Evolutionary conservation across 2,113 vertebrate genomes (phyloP), one percentile per base, ranked within the genome.

Genomic region (Etheostoma spectabile): DNA sequence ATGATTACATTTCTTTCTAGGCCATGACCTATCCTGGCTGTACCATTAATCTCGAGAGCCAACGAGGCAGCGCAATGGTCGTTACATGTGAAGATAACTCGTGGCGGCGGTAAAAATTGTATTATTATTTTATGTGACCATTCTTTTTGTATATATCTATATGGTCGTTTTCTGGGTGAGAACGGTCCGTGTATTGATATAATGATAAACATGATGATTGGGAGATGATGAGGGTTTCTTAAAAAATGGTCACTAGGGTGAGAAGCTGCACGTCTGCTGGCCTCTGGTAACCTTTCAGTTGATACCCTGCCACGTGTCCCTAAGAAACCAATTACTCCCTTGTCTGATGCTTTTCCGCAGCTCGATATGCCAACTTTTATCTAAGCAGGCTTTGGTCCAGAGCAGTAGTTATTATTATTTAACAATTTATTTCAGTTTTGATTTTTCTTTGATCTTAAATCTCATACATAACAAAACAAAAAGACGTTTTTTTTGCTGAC

Each of bases 321-420:
- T 86, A 74, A 90, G 94, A 94, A 95, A 95, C 92, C 94, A 95
- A 95, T 95, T 95, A 95, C 88, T 86, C 83, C 89, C 79, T 66
- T 82, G 85, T 90, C 89, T 91, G 84, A 89, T 77, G 85, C 75
- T 66, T 84, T 77, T 83, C 88, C 56, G 16, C 77, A 81, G 88
- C 67, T 79, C 65, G 1, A 90, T 91, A 88, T 90, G 88, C 81
- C 85, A 91, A 88, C 90, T 94, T 89, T 92, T 83, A 93, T 93
- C 82, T 74, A 59, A 80, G 80, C 74, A 62, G 0, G 63, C 82
- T 89, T 85, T 88, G 85, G 89, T 89, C 69, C 74, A 35, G 24
- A 52, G 48, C 77, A 81, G 33, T 80, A 74, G 75, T 84, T 86
- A 80, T 79, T 88, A 77, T 82, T 84, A 48, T 90, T 85, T 53